Conservation (phyloP, 2,888 invertebrate genomes). For the Calliphora vomitoria region DNA sequence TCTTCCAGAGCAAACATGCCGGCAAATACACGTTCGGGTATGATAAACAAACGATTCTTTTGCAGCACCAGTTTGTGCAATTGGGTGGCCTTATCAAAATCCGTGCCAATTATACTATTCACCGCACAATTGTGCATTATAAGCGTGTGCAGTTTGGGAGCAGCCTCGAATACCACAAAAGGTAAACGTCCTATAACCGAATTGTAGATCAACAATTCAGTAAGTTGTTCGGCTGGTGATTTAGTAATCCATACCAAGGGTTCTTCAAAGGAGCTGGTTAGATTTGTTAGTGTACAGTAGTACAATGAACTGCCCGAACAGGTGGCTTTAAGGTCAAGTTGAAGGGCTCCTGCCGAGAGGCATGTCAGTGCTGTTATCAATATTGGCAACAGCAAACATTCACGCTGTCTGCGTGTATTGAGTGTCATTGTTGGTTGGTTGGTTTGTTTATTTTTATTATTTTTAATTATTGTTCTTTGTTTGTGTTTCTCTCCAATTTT, state of each 20-base stretch:
- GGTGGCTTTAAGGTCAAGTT: constrained; percentile 77
- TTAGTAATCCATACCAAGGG: constrained; percentile 70
- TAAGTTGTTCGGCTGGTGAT: constrained; percentile 70
- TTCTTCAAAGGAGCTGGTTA: constrained; percentile 71
- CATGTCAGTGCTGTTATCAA: constrained; percentile 47
- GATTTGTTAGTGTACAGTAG: constrained; percentile 73
- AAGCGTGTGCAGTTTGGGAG: constrained; percentile 79
- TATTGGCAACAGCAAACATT: constrained; percentile 26
- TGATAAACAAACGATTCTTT: constrained; percentile 77
- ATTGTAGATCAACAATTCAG: constrained; percentile 77
- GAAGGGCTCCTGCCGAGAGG: constrained; percentile 32
- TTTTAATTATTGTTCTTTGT: constrained; percentile 45
- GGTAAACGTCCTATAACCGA: constrained; percentile 77
- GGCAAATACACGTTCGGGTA: constrained; percentile 77
- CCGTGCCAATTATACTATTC: constrained; percentile 75
- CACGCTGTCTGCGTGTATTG: constrained; percentile 31
- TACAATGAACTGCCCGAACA: constrained; percentile 76
- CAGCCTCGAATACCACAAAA: constrained; percentile 75
- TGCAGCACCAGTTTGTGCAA: constrained; percentile 78
- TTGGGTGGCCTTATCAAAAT: constrained; percentile 75
- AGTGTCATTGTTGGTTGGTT: constrained; percentile 42
- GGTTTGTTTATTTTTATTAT: constrained; percentile 29
- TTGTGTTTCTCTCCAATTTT: constrained; percentile 12
- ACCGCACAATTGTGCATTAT: constrained; percentile 79
- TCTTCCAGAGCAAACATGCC: constrained; percentile 75